These are phyloP conservation scores for Channa argus DNA, from an alignment of 2,113 vertebrate species.

Conservation along the genomic window DNA sequence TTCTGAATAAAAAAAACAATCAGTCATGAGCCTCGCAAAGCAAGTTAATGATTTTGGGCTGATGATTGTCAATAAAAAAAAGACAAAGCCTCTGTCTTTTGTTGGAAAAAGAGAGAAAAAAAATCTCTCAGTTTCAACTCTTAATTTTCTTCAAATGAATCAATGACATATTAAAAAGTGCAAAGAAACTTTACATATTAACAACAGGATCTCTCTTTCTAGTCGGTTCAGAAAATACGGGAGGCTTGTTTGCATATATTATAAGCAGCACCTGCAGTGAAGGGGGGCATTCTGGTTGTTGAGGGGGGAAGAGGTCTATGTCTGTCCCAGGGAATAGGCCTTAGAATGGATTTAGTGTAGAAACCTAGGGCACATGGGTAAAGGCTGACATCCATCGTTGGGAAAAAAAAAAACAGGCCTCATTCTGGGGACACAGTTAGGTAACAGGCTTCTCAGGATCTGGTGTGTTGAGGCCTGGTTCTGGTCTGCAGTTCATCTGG, in stretches of 20 bases:
- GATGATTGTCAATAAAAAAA: slow-evolving; percentile 77
- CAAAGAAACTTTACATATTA: slow-evolving; percentile 68
- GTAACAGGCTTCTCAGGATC: slow-evolving; percentile 45
- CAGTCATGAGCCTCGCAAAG: slow-evolving; percentile 56
- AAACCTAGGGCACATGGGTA: slow-evolving; percentile 49
- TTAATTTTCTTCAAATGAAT: slow-evolving; percentile 35
- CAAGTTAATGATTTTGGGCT: slow-evolving; percentile 50
- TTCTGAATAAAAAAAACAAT: slow-evolving; percentile 34
- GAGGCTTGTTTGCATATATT: slow-evolving; percentile 86
- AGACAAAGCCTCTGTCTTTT: slow-evolving; percentile 58
- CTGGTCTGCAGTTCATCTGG: slow-evolving; percentile 64
- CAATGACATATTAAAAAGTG: slow-evolving; percentile 70
- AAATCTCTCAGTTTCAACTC: slow-evolving; percentile 26
- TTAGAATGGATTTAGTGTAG: slow-evolving; percentile 39
- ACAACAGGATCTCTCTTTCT: slow-evolving; percentile 64
- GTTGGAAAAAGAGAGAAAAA: slow-evolving; percentile 40
- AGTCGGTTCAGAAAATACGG: slow-evolving; percentile 74
- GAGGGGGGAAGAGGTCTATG: slow-evolving; percentile 25
- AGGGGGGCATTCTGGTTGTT: slow-evolving; percentile 66
- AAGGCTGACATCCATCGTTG: slow-evolving; percentile 64
- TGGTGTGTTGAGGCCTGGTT: slow-evolving; percentile 65
- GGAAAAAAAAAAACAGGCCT: slow-evolving; percentile 37
- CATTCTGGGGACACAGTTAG: slow-evolving; percentile 48
- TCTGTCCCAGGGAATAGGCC: slow-evolving; percentile 41
- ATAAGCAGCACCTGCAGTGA: slow-evolving; percentile 86